Conservation (phyloP, 2,888 invertebrate species). For the Panopea generosa region DNA sequence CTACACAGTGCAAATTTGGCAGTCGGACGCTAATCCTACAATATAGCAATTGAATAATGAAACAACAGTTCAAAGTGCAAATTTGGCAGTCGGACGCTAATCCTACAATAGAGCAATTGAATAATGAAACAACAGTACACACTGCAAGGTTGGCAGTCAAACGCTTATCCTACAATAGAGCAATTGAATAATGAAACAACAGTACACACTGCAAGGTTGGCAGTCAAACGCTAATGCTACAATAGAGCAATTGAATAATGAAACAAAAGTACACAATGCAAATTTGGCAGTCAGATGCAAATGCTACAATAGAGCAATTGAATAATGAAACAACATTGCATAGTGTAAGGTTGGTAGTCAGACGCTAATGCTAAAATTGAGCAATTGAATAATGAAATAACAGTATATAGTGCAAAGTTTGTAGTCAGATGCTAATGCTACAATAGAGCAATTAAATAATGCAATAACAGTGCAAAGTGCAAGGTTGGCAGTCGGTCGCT, state of each 20-base stretch:
- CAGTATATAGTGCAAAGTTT: conserved; percentile 36
- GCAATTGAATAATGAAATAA: conserved; percentile 52
- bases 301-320: conserved; percentile 38
- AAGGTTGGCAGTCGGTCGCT: conserved; percentile 43
- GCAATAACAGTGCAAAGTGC: conserved; percentile 57
- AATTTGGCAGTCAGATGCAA: conserved; percentile 36
- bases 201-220: too few relatives aligned
- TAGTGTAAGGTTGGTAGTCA: conserved; percentile 50
- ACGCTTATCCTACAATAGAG: too few relatives aligned
- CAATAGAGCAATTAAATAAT: conserved; percentile 40
- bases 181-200: too few relatives aligned
- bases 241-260: conserved; percentile 54
- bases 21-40: too few relatives aligned
- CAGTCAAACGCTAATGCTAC: conserved; percentile 16
- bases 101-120: too few relatives aligned
- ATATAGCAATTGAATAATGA: too few relatives aligned
- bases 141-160: too few relatives aligned
- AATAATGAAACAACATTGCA: conserved; percentile 48
- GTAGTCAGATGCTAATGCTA: conserved; percentile 23
- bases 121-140: too few relatives aligned
- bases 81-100: too few relatives aligned
- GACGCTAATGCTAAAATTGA: conserved; percentile 37
- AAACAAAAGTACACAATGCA: too few relatives aligned
- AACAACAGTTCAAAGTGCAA: too few relatives aligned
- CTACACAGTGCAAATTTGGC: too few relatives aligned